Evolutionary conservation across 1,140 invertebrate species (phyloP).

Genomic region (Drosophila lowei): DNA sequence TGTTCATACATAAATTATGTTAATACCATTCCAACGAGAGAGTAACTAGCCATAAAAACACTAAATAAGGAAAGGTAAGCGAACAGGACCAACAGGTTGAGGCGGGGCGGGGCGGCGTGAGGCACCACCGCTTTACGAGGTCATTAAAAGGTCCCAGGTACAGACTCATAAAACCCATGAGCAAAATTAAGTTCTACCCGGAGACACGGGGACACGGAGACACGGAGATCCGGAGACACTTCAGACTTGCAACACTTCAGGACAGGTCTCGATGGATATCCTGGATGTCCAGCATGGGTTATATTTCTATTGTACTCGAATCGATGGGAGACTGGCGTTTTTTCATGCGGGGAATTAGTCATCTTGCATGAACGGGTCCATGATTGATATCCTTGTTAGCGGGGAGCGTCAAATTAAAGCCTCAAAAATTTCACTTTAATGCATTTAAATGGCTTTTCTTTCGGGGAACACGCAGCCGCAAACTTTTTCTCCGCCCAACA

Average conservation of each 20-base stretch:
- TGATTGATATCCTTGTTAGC: slow-evolving; percentile 30
- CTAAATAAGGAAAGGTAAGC: slow-evolving; percentile 58
- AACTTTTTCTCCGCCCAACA: too few relatives aligned
- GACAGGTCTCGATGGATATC: too few relatives aligned
- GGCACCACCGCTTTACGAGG: slow-evolving; percentile 52
- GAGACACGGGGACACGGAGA: too few relatives aligned
- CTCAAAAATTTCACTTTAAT: slow-evolving; percentile 48
- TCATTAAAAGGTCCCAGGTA: slow-evolving; percentile 60
- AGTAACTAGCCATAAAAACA: slow-evolving; percentile 71
- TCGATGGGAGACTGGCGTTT: too few relatives aligned
- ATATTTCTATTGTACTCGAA: too few relatives aligned
- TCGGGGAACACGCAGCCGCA: slow-evolving; percentile 6
- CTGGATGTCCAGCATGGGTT: too few relatives aligned
- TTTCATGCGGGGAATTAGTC: slow-evolving; percentile 1
- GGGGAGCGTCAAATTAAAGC: slow-evolving; percentile 41
- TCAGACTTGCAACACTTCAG: too few relatives aligned
- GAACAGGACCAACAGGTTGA: slow-evolving; percentile 14
- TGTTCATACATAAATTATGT: slow-evolving; percentile 79
- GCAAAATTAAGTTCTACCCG: too few relatives aligned
- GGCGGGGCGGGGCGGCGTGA: too few relatives aligned
- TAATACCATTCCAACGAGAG: slow-evolving; percentile 75
- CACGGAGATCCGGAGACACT: too few relatives aligned
- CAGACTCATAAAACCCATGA: too few relatives aligned
- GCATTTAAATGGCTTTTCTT: slow-evolving; percentile 67
- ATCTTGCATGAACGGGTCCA: not conserved